Conservation (phyloP, 1,140 invertebrate genomes). For the Vollenhovia emeryi region DNA sequence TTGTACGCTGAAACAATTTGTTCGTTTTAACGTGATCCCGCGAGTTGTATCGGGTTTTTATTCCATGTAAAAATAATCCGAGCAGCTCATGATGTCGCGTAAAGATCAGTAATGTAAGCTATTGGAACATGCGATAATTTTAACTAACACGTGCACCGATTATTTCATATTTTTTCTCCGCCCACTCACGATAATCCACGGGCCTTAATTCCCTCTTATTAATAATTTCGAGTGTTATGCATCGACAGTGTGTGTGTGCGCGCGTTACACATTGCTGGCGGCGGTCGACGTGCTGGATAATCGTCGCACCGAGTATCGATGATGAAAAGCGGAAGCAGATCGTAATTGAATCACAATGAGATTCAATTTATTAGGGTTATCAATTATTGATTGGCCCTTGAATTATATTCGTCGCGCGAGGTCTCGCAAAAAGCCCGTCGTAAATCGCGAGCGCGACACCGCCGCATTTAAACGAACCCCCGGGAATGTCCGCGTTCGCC, state of each 20-base stretch:
- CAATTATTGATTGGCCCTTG: constrained; percentile 46
- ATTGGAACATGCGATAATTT: neutral
- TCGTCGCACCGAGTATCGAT: constrained; percentile 60
- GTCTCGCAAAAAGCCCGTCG: constrained; percentile 34
- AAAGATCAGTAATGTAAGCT: neutral
- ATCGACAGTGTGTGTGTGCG: neutral
- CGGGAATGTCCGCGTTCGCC: neutral
- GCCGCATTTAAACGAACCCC: constrained; percentile 19
- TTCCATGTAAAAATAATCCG: constrained; percentile 29
- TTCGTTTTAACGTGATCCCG: constrained; percentile 9
- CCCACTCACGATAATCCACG: neutral
- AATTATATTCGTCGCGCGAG: constrained; percentile 46
- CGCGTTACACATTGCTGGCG: neutral
- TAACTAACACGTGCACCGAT: neutral
- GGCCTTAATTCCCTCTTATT: constrained; percentile 6
- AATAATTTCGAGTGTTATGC: constrained; percentile 21
- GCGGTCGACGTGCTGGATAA: constrained; percentile 26
- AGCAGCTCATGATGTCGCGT: neutral
- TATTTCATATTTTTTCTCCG: constrained; percentile 15
- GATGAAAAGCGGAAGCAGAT: constrained; percentile 69
- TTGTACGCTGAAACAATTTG: constrained; percentile 13
- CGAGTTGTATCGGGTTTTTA: constrained; percentile 12
- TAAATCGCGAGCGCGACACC: constrained; percentile 29
- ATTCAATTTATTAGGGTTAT: constrained; percentile 71
- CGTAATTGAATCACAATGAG: constrained; percentile 67